A percentile compares a stretch with the other conserved stretches of the same genome.
These are phyloP conservation scores for Salpingus planirostris DNA, from an alignment of 2,888 invertebrate species.

Conservation along the genomic window DNA sequence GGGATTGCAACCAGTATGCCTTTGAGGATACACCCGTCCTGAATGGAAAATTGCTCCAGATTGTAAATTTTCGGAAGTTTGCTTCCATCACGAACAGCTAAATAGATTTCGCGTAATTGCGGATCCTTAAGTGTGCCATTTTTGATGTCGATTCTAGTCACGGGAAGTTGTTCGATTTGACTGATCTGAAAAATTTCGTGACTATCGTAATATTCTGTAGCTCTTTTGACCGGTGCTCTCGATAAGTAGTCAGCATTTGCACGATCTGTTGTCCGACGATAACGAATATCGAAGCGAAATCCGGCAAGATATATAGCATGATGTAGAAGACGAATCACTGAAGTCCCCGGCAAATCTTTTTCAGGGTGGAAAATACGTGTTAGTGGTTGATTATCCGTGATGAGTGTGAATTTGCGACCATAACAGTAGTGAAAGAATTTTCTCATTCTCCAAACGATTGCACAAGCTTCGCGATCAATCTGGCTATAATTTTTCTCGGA, in stretches of 20 bases:
- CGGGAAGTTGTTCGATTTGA: slow-evolving; percentile 2
- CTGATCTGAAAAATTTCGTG: slow-evolving; percentile 2
- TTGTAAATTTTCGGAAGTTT: neutral
- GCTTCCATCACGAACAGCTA: neutral
- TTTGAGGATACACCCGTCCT: slow-evolving; percentile 2
- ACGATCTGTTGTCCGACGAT: slow-evolving; percentile 2
- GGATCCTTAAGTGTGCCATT: slow-evolving; percentile 2
- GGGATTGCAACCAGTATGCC: slow-evolving; percentile 3
- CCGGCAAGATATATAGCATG: slow-evolving; percentile 10
- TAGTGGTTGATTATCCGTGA: slow-evolving; percentile 15
- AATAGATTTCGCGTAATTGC: slow-evolving; percentile 1
- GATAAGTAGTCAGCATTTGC: slow-evolving; percentile 11
- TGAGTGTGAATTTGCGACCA: slow-evolving; percentile 10
- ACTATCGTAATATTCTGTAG: neutral
- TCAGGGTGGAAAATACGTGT: slow-evolving; percentile 8
- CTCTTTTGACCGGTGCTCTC: slow-evolving; percentile 1
- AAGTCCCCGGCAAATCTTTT: slow-evolving; percentile 4
- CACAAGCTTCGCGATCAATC: slow-evolving; percentile 33
- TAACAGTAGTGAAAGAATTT: slow-evolving; percentile 12
- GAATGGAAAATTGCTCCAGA: neutral
- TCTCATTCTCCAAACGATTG: slow-evolving; percentile 7
- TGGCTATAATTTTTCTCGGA: slow-evolving; percentile 12
- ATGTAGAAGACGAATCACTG: slow-evolving; percentile 15
- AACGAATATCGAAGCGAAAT: slow-evolving; percentile 9
- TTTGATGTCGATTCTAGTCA: slow-evolving; percentile 1